A percentile compares a stretch with the other conserved stretches of the same genome.
Evolutionary conservation across 2,113 vertebrate genomes (phyloP).

Genomic region (Epinephelus cyanopodus): DNA sequence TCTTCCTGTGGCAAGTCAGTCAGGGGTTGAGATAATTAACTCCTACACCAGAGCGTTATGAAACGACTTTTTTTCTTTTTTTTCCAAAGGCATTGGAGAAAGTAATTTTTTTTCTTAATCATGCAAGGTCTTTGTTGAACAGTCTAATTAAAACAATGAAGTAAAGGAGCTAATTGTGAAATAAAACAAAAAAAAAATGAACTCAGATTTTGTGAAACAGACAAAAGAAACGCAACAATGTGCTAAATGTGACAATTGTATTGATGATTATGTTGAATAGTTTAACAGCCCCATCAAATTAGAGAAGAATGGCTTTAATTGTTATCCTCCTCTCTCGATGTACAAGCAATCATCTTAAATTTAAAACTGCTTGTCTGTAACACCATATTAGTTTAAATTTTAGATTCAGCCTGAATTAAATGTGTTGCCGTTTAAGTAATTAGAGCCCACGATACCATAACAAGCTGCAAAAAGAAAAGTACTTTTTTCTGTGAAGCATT

Average conservation of each 20-base stretch:
- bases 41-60: constrained; percentile 28
- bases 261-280: constrained; percentile 50
- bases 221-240: constrained; percentile 29
- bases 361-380: constrained; percentile 16
- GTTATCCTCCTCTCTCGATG: background rate
- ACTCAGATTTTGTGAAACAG: constrained; percentile 10
- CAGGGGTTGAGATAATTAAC: constrained; percentile 59
- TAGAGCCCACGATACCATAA: background rate
- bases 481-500: background rate
- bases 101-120: constrained; percentile 45
- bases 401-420: constrained; percentile 6
- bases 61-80: constrained; percentile 5
- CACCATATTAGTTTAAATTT: constrained; percentile 12
- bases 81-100: constrained; percentile 19
- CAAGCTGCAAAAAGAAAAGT: background rate
- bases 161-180: constrained; percentile 34
- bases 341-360: constrained; percentile 25
- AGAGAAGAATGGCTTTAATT: constrained; percentile 51
- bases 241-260: constrained; percentile 43
- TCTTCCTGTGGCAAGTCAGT: constrained; percentile 38
- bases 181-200: constrained; percentile 14
- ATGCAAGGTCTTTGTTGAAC: constrained; percentile 38
- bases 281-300: constrained; percentile 41
- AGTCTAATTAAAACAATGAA: constrained; percentile 49
- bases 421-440: background rate